Evolutionary conservation across 35 echinoderm and acorn worm genomes (phyloP).

Genomic region (Diadema setosum): DNA sequence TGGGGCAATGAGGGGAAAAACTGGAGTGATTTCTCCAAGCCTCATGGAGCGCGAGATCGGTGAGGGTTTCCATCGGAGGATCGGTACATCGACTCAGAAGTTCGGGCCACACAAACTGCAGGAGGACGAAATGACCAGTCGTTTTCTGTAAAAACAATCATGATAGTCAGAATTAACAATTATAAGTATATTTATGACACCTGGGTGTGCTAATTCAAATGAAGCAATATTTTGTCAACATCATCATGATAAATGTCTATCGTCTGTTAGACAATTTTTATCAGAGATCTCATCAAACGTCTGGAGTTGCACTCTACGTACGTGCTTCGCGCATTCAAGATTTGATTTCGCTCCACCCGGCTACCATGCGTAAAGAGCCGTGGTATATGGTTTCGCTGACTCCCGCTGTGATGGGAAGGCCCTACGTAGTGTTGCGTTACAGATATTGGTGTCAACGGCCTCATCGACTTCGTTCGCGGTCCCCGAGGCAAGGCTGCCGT

Average conservation of each 20-base stretch:
- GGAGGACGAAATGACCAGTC: background rate
- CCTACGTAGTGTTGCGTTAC: background rate
- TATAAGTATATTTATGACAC: too few relatives aligned
- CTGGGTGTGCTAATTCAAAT: too few relatives aligned
- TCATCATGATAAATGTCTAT: too few relatives aligned
- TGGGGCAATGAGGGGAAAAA: background rate
- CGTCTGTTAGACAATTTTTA: too few relatives aligned
- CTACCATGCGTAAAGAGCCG: background rate
- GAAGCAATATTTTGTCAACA: too few relatives aligned
- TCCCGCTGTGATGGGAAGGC: background rate
- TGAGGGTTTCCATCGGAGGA: background rate
- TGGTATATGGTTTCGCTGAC: conserved; percentile 23
- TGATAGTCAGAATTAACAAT: too few relatives aligned
- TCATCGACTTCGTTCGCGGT: background rate
- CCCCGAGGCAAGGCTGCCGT: conserved; percentile 9
- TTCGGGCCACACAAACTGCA: background rate
- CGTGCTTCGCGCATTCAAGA: background rate
- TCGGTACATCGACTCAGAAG: background rate
- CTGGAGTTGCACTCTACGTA: background rate
- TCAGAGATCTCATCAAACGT: too few relatives aligned
- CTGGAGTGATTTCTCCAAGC: background rate
- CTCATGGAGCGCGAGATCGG: background rate
- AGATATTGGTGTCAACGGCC: conserved; percentile 30
- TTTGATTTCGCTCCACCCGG: background rate
- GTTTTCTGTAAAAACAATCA: background rate